Evolutionary conservation across 1,140 invertebrate species (phyloP), one percentile per base, ranked within the genome.

Genomic region (Phortica variegata): DNA sequence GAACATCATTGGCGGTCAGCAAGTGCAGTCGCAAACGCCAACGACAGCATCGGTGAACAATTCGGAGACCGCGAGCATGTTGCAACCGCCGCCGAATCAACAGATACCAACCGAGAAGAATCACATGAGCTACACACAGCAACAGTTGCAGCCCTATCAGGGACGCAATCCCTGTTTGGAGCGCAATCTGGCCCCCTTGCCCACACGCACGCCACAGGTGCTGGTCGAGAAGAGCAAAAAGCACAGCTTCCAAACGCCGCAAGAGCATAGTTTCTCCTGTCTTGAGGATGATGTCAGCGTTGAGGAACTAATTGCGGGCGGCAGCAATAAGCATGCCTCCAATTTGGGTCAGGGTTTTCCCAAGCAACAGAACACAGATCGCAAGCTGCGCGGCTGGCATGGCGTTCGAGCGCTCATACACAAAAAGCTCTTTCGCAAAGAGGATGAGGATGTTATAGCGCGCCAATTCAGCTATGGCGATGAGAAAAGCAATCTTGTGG

Each of bases 111-210:
- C 58, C 5, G 72, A 75, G 17, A 75, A 75, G 55, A 75, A 75
- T 50, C 72, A 73, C 41, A 31, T 75, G 20, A 75, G 60, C 42
- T 62, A 73, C 31, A 52, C 69, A 12, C 75, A 77, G 44, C 76
- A 76, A 37, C 71, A 79, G 29, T 58, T 91, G 19, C 89, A 91
- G 58, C 89, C 90, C 1, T 86, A 92, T 74, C 91, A 94, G 71
- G 92, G 91, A 3, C 79, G 91, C 9, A 95, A 96, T 80, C 89
- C 91, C 1, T 94, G 90, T 57, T 82, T 91, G 60, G 91, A 94
- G 69, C 79, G 92, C 2, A 96, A 96, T 78, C 79, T 90, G 7
- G 84, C 88, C 59, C 81, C 79, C 17, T 79, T 81, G 2, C 78
- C 82, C 0, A 16, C 49, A 58, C 81, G 77, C 9, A 81, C 75